phyloP scores from a whole-genome alignment of 64 coral and sea anemone species.

The Pocillopora verrucosa region DNA sequence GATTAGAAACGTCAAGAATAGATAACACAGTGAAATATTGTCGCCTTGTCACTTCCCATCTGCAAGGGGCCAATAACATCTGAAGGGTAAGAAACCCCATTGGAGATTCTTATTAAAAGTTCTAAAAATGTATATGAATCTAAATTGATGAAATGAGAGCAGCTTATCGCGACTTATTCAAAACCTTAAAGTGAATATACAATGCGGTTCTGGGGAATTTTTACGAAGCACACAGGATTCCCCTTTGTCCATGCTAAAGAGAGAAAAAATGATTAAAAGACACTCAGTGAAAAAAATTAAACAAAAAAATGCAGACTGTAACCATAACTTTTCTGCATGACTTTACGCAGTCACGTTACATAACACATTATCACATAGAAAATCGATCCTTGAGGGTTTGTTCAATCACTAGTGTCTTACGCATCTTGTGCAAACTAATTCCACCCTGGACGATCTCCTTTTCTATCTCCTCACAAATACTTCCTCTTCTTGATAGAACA shows the following conservation, averaged over 20 bases:
- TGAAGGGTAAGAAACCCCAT: background rate
- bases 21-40: background rate
- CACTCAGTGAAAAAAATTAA: too few relatives aligned
- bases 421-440: constrained; percentile 36
- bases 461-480: constrained; percentile 36
- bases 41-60: background rate
- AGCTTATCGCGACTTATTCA: too few relatives aligned
- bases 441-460: constrained; percentile 16
- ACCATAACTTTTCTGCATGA: too few relatives aligned
- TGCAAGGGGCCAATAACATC: background rate
- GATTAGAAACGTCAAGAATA: background rate
- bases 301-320: too few relatives aligned
- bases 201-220: too few relatives aligned
- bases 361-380: background rate
- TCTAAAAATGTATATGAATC: too few relatives aligned
- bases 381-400: constrained; percentile 30
- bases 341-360: too few relatives aligned
- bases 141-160: too few relatives aligned
- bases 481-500: constrained; percentile 13
- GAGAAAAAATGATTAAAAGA: too few relatives aligned
- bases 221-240: too few relatives aligned
- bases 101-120: background rate
- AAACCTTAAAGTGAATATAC: too few relatives aligned
- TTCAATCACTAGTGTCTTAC: constrained; percentile 34
- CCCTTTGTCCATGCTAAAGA: too few relatives aligned